These are phyloP conservation scores for Sorex araneus DNA, from an alignment of 2,113 vertebrate genomes.

Conservation along the genomic window DNA sequence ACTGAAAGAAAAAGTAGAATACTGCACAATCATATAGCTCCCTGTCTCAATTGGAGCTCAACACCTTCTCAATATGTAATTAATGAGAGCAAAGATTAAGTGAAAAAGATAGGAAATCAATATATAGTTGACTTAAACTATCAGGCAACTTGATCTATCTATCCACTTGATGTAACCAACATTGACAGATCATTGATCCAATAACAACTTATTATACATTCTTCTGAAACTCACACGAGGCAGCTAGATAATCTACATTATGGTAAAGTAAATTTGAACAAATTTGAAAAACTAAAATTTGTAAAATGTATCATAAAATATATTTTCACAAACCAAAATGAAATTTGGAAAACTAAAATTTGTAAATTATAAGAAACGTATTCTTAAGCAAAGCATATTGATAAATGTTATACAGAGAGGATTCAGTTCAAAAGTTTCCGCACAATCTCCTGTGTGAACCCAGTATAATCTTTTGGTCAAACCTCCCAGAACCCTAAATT, in stretches of 20 bases:
- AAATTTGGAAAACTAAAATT: too few species aligned
- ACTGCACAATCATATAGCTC: neutral
- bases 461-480: neutral
- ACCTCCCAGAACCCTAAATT: neutral
- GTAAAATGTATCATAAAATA: neutral
- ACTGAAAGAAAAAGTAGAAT: neutral
- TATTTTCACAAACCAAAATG: neutral
- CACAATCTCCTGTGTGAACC: neutral
- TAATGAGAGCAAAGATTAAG: neutral
- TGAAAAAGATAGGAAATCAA: conserved; percentile 33
- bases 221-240: neutral
- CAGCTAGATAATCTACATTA: neutral
- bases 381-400: neutral
- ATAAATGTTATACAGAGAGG: neutral
- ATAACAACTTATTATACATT: neutral
- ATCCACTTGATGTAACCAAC: too few species aligned
- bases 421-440: conserved; percentile 29
- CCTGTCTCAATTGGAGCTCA: neutral
- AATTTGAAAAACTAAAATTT: neutral
- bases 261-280: neutral
- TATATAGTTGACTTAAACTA: conserved; percentile 3
- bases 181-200: too few species aligned
- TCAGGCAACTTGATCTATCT: neutral
- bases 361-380: too few species aligned
- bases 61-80: neutral